Evolutionary conservation across 2,797 vertebrate genomes (phyloP).

Genomic region (Moxostoma hubbsi): DNA sequence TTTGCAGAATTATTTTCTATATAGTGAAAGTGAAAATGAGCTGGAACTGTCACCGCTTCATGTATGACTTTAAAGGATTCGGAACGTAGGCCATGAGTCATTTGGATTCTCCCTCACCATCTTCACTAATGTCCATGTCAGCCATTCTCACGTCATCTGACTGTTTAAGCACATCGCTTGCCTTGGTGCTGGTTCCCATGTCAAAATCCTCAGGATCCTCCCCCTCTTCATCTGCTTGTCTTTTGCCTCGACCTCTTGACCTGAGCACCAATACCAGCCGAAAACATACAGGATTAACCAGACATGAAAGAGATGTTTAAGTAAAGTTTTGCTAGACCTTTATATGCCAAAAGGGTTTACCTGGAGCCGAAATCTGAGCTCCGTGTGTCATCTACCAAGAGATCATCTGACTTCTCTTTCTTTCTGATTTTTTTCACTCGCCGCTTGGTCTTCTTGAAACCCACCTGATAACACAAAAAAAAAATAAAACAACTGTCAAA

Average conservation of each 20-base stretch:
- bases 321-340: not conserved
- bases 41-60: too few relatives aligned
- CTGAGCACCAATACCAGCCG: slow-evolving; percentile 50
- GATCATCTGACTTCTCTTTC: slow-evolving; percentile 79
- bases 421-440: slow-evolving; percentile 88
- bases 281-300: not conserved
- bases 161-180: slow-evolving; percentile 52
- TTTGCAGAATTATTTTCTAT: too few relatives aligned
- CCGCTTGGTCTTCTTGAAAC: slow-evolving; percentile 89
- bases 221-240: slow-evolving; percentile 37
- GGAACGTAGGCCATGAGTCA: too few relatives aligned
- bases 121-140: slow-evolving; percentile 92
- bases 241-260: slow-evolving; percentile 70
- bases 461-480: slow-evolving; percentile 62
- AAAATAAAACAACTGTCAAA: not conserved
- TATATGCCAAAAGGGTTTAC: slow-evolving; percentile 55
- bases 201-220: slow-evolving; percentile 44
- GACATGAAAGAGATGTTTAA: not conserved
- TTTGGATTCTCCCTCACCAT: slow-evolving; percentile 63
- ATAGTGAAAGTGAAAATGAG: too few relatives aligned
- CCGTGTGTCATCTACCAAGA: slow-evolving; percentile 74
- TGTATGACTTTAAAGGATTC: too few relatives aligned
- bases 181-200: not conserved
- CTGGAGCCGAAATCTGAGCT: slow-evolving; percentile 86
- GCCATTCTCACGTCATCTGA: slow-evolving; percentile 86